A percentile compares a stretch with the other conserved stretches of the same genome.
Conservation (phyloP, 2,797 vertebrate genomes). For the Rhinoraja longicauda region DNA sequence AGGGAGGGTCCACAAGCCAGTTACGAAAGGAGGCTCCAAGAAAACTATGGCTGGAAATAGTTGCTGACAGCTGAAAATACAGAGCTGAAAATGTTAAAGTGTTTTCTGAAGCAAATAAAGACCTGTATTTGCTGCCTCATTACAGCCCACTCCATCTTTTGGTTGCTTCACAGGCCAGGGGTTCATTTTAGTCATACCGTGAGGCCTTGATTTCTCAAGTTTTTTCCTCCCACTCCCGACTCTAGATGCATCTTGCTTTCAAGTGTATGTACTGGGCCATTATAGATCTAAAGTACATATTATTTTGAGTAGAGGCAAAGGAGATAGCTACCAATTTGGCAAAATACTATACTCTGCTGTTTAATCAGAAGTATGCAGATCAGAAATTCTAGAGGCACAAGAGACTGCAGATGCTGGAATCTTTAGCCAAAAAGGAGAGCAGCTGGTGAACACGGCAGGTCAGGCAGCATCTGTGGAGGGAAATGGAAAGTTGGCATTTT, state of each 20-base stretch:
- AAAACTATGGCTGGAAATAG: background rate
- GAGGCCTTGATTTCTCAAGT: background rate
- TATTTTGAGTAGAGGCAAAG: background rate
- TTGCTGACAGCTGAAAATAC: too few species aligned
- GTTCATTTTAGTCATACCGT: background rate
- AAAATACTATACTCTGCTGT: background rate
- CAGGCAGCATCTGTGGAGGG: too few species aligned
- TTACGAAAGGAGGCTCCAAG: too few species aligned
- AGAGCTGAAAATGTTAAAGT: background rate
- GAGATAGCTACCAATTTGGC: background rate
- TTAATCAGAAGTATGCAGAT: background rate
- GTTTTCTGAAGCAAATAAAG: background rate
- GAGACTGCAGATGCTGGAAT: too few species aligned
- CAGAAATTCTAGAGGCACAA: background rate
- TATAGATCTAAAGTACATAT: background rate
- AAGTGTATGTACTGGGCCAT: background rate
- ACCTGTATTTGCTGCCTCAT: background rate
- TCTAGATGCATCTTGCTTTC: constrained; percentile 13
- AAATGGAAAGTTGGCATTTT: too few species aligned
- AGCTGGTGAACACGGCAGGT: too few species aligned
- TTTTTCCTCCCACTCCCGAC: background rate
- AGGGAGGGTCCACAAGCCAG: too few species aligned
- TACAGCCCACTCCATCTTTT: background rate
- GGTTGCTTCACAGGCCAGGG: background rate
- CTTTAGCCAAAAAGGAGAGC: too few species aligned